Base-by-base conservation (phyloP, 1,140 invertebrate genomes). In the Campodea augens region DNA sequence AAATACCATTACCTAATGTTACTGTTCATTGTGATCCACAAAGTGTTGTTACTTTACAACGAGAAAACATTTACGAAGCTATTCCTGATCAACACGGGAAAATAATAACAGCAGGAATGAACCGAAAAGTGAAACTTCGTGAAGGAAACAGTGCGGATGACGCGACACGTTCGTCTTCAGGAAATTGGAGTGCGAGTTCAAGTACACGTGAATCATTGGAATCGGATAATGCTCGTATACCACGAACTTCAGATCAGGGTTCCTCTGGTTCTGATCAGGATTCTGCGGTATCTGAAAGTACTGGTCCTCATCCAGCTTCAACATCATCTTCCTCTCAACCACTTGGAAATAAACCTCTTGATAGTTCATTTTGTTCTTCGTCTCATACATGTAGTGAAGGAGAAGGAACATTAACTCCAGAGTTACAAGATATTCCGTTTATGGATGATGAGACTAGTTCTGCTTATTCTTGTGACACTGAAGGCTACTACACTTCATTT, bases 401-500 rank as follows among this genome's bases (percentile, higher is more conserved):
- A 51, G 84, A 86, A 64, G 81, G 82, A 18, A 86, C 82, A 5
- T 64, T 85, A 25, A 87, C 83, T 2, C 83, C 82, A 1, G 81
- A 85, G 55, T 77, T 84, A 45, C 70, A 72, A 48, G 77, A 56
- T 24, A 68, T 80, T 7, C 68, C 69, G 25, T 72, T 71, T 56
- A 68, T 75, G 46, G 81, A 87, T 59, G 87, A 92, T 56, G 88
- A 91, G 61, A 88, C 81, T 3, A 87, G 82, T 54, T 92, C 88
- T 0, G 84, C 88, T 38, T 93, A 91, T 62, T 92, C 88, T 4
- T 88, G 89, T 55, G 91, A 96, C 58, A 91, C 89, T 12, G 91
- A 95, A 62, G 90, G 91, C 10, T 96, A 95, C 60, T 96, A 93
- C 60, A 96, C 91, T 0, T 93, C 88, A 10, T 95, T 96, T 66